Evolutionary conservation across 2,113 vertebrate genomes (phyloP).

Genomic region (Lampris incognitus): DNA sequence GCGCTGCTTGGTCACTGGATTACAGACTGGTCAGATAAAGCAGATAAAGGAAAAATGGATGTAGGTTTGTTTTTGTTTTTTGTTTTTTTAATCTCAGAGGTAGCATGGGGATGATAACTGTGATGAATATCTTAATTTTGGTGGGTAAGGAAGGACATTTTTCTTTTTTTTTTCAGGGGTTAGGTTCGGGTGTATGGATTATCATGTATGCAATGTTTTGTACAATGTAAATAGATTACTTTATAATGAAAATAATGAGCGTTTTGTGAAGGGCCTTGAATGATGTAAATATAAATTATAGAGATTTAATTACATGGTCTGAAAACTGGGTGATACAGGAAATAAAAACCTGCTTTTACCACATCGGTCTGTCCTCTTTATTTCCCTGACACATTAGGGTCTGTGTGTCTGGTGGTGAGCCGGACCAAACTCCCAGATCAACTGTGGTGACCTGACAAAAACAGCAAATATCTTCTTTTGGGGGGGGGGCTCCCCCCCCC

Average conservation of each 20-base stretch:
- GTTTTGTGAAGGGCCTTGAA: conserved; percentile 62
- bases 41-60: background rate
- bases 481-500: too few relatives aligned
- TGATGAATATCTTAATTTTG: background rate
- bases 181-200: conserved; percentile 40
- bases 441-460: too few relatives aligned
- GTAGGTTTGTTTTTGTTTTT: background rate
- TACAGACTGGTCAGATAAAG: background rate
- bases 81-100: background rate
- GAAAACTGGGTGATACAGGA: conserved; percentile 31
- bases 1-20: too few relatives aligned
- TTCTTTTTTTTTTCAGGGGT: conserved; percentile 18
- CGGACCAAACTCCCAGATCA: too few relatives aligned
- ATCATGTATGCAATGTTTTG: conserved; percentile 75
- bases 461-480: too few relatives aligned
- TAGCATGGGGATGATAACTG: background rate
- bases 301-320: conserved; percentile 66
- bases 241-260: conserved; percentile 69
- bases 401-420: too few relatives aligned
- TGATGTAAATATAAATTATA: conserved; percentile 84
- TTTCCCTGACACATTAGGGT: too few relatives aligned
- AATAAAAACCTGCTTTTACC: conserved; percentile 66
- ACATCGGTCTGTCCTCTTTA: background rate
- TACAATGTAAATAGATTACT: conserved; percentile 80
- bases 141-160: background rate